Base-by-base conservation (phyloP, 53 echinoderm and acorn worm genomes). In the Luidia sarsii region DNA sequence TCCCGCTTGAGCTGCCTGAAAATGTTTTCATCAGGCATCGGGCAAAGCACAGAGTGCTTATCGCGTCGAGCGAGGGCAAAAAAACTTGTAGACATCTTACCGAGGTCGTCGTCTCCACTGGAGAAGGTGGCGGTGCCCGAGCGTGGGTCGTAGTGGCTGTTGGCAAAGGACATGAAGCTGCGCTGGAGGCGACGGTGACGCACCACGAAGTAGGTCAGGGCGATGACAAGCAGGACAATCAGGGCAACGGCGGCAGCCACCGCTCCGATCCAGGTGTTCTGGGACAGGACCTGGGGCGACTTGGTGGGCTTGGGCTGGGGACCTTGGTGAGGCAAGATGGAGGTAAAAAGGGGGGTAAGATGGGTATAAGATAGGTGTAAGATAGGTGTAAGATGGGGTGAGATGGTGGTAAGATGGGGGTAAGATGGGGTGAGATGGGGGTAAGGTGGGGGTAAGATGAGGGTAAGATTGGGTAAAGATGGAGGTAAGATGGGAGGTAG, bases 141-240 rank as follows among this genome's bases (percentile, higher is more conserved):
- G 25, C 93, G 65, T 1, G 93, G 91, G 79, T 97, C 97, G 66
- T 97, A 97, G 89, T 97, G 97, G 67, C 97, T 97, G 91, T 97
- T 97, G 45, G 97, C 97, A 22, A 97, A 97, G 37, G 90, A 90
- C 92, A 93, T 97, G 80, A 97, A 97, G 89, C 97, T 97, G 7
- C 86, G 86, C 71, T 97, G 97, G 2, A 97, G 87, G 19, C 93
- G 88, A 13, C 90, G 93, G 59, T 97, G 97, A 14, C 97, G 90
- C 0, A 97, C 87, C 18, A 94, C 85, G 52, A 97, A 93, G 84
- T 90, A 91, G 22, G 79, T 80, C 9, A 94, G 82, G 21, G 87
- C 85, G 34, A 86, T 86, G 27, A 82, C 77, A 33, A 97, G 89
- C 21, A 64, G 64, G 3, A 94, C 21, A 24, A 93, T 80, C 35